Conservation (phyloP, 2,888 invertebrate species). For the Campaea margaritaria region DNA sequence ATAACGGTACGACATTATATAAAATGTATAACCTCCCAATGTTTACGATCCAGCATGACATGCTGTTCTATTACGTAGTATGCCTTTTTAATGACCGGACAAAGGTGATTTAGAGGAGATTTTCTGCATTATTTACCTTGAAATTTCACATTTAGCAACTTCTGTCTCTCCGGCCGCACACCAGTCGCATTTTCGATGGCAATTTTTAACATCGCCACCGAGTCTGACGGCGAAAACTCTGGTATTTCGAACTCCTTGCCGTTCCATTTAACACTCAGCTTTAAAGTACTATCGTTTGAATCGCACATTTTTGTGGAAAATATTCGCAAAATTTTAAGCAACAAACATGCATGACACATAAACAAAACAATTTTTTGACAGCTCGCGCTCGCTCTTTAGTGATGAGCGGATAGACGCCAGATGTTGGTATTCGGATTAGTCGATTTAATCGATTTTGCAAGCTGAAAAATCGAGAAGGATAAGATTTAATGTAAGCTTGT, state of each 20-base stretch:
- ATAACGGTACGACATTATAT: slow-evolving; percentile 13
- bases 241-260: slow-evolving; percentile 94
- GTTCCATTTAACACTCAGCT: slow-evolving; percentile 95
- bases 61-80: neutral
- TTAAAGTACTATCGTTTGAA: slow-evolving; percentile 76
- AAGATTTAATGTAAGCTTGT: too few species aligned
- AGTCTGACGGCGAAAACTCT: slow-evolving; percentile 90
- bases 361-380: slow-evolving; percentile 58
- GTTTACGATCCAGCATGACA: neutral
- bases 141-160: slow-evolving; percentile 95
- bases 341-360: slow-evolving; percentile 71
- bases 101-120: slow-evolving; percentile 23
- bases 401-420: neutral
- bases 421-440: too few species aligned
- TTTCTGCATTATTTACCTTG: slow-evolving; percentile 88
- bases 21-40: slow-evolving; percentile 22
- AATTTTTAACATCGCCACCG: slow-evolving; percentile 93
- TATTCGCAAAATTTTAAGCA: slow-evolving; percentile 19
- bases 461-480: too few species aligned
- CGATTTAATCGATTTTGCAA: too few species aligned
- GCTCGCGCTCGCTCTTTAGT: neutral
- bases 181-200: slow-evolving; percentile 94
- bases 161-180: slow-evolving; percentile 96
- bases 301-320: slow-evolving; percentile 75
- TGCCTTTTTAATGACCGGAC: slow-evolving; percentile 3